Evolutionary conservation across 2,113 vertebrate species (phyloP), one percentile per base, ranked within the genome.

Genomic region (Phoenicopterus ruber): DNA sequence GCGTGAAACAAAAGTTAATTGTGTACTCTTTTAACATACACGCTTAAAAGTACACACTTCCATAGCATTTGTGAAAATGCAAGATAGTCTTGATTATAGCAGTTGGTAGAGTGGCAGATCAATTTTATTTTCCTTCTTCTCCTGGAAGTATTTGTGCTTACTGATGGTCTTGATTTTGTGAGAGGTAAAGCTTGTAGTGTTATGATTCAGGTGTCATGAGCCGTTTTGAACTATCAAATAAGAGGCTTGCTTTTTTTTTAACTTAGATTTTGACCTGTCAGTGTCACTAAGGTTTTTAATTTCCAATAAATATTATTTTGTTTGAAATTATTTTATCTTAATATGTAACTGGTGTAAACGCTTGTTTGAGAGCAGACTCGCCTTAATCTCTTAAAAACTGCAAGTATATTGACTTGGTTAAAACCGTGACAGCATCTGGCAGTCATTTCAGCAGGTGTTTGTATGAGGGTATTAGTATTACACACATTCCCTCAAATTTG

Each of bases 381-480:
- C 50, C 42, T 87, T 85, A 73, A 71, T 92, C 17, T 90, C 21
- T 86, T 55, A 62, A 83, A 95, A 84, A 62, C 58, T 77, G 72
- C 55, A 63, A 61, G 54, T 69, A 9, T 70, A 58, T 46, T 93
- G 38, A 61, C 57, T 84, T 84, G n/a, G 32, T 80, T 94, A 83
- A 85, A 89, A 82, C 22, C 28, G 29, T 88, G 77, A 94, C 73
- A 85, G 86, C 61, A 82, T 91, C 80, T 96, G 92, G 72, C 69
- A 94, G 42, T 90, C 74, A 76, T 76, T 93, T 92, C 50, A 83
- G 74, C 82, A 94, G 91, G 70, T 93, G 81, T 87, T 78, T 84
- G 38, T 49, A 50, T 54, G 44, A 96, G 77, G 22, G 32, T 78
- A 46, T 79, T 94, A 74, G 69, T 71, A 69, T 52, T 82, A 36